Conservation (phyloP, 2,113 vertebrate species). For the Chinchilla lanigera region DNA sequence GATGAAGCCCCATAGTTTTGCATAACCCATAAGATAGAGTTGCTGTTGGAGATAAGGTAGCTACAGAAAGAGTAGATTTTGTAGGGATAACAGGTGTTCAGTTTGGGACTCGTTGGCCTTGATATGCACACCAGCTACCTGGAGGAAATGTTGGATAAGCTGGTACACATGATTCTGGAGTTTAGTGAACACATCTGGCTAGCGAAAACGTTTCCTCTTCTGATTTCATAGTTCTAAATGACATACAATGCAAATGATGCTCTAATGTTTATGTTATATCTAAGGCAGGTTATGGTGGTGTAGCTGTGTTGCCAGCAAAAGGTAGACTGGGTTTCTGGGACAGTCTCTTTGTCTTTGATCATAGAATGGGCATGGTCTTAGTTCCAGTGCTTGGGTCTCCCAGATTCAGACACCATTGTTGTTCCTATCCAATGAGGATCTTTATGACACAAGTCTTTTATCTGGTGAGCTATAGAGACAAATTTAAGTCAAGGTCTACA, state of each 20-base stretch:
- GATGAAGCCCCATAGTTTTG: not conserved
- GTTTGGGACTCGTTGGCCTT: not conserved
- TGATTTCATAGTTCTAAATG: not conserved
- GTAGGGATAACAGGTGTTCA: not conserved
- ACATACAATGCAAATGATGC: not conserved
- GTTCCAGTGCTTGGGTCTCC: not conserved
- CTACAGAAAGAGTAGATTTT: not conserved
- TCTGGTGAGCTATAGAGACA: not conserved
- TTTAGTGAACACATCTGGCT: not conserved
- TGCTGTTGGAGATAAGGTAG: conserved; percentile 23
- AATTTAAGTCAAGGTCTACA: not conserved
- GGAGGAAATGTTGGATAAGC: not conserved
- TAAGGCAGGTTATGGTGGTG: not conserved
- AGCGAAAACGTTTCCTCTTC: not conserved
- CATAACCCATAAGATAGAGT: not conserved
- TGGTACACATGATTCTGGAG: not conserved
- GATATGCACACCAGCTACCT: not conserved
- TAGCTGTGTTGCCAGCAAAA: not conserved
- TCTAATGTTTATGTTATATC: not conserved
- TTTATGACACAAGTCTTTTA: not conserved
- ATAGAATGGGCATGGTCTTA: not conserved
- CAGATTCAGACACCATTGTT: not conserved
- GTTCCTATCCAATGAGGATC: not conserved
- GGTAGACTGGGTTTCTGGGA: not conserved
- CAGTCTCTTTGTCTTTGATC: not conserved